These are phyloP conservation scores for Pseudochirops cupreus DNA, from an alignment of 2,797 vertebrate genomes.

Conservation along the genomic window DNA sequence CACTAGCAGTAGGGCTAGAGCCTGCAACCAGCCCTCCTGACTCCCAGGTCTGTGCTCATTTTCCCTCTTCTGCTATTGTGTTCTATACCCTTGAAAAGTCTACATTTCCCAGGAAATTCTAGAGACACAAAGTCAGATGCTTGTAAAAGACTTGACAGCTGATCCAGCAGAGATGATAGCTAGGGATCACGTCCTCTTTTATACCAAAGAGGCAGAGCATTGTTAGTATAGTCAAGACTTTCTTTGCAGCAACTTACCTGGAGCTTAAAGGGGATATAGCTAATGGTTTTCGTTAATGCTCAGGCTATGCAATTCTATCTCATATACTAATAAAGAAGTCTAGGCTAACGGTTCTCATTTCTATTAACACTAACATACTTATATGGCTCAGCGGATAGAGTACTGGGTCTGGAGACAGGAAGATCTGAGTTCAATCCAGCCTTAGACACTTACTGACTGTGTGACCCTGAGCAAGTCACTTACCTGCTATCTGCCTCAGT, in stretches of 20 bases:
- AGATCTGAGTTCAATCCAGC: background rate
- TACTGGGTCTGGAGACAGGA: background rate
- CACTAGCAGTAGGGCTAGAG: background rate
- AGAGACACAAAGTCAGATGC: constrained; percentile 28
- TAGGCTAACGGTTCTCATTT: background rate
- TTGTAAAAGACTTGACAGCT: constrained; percentile 17
- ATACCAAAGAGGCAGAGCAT: constrained; percentile 14
- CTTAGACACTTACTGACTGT: background rate
- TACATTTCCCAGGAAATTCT: constrained; percentile 49
- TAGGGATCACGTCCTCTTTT: constrained; percentile 47
- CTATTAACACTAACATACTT: background rate
- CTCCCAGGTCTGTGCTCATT: background rate
- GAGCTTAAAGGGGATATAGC: background rate
- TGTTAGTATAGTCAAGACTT: background rate
- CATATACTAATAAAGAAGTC: background rate
- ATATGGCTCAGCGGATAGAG: background rate
- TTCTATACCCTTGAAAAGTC: constrained; percentile 59
- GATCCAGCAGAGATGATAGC: constrained; percentile 46
- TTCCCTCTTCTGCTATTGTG: background rate
- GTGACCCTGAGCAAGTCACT: background rate
- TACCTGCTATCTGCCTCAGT: too few species aligned
- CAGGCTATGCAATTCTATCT: background rate
- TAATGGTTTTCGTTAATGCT: background rate
- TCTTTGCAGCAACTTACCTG: background rate
- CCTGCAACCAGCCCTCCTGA: background rate